Conservation (phyloP, 1,140 invertebrate species). For the Drosophila kurseongensis region DNA sequence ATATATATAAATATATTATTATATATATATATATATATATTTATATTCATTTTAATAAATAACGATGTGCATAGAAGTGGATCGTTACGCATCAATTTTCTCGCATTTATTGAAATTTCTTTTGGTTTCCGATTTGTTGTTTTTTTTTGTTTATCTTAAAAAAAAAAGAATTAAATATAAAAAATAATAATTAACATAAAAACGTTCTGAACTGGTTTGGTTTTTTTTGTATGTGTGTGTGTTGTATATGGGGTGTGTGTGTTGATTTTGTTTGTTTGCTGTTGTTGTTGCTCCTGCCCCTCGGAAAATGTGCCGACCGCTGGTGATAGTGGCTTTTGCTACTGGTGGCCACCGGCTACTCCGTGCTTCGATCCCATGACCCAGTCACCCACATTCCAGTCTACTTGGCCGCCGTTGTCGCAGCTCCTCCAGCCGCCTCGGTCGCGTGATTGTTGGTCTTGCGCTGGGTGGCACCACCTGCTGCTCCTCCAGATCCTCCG, state of each 20-base stretch:
- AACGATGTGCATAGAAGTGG: slow-evolving; percentile 25
- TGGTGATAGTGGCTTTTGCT: background rate
- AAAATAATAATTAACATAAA: slow-evolving; percentile 83
- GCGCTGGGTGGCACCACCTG: slow-evolving; percentile 37
- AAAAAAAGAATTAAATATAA: slow-evolving; percentile 64
- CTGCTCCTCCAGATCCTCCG: slow-evolving; percentile 6
- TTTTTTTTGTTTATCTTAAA: slow-evolving; percentile 45
- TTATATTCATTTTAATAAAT: slow-evolving; percentile 6
- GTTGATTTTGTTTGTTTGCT: slow-evolving; percentile 29
- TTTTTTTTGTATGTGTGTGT: slow-evolving; percentile 41
- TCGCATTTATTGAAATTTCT: slow-evolving; percentile 66
- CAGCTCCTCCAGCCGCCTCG: slow-evolving; percentile 19
- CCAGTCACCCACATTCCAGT: background rate
- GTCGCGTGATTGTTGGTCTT: slow-evolving; percentile 41
- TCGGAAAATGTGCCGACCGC: slow-evolving; percentile 3
- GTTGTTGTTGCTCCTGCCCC: slow-evolving; percentile 27
- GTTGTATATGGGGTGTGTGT: slow-evolving; percentile 17
- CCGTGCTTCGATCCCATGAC: background rate
- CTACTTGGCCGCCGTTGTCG: slow-evolving; percentile 38
- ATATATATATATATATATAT: background rate
- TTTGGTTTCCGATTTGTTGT: slow-evolving; percentile 40
- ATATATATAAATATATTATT: background rate
- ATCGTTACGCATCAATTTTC: slow-evolving; percentile 45
- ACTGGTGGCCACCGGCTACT: background rate
- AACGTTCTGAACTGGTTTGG: slow-evolving; percentile 82